Conservation (phyloP, 2,888 invertebrate genomes). For the Acleris holmiana region DNA sequence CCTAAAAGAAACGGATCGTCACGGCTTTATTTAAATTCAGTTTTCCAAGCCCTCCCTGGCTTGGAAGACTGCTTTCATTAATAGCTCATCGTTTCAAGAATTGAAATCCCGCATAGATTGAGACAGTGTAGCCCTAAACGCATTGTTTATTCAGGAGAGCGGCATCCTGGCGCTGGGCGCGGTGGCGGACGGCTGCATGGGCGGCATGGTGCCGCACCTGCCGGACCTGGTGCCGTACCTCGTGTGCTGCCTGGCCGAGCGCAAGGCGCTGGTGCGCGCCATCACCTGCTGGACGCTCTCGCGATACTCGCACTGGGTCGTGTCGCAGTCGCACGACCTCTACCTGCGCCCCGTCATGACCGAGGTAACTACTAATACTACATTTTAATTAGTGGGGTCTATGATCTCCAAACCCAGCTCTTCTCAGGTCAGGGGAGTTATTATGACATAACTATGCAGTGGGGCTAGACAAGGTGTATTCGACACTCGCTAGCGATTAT, state of each 20-base stretch:
- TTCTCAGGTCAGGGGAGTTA: too few species aligned
- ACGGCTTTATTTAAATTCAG: too few species aligned
- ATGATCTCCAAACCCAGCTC: too few species aligned
- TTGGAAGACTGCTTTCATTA: too few species aligned
- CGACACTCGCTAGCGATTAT: too few species aligned
- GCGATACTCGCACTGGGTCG: slow-evolving; percentile 99
- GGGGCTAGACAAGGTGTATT: too few species aligned
- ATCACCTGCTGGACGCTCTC: slow-evolving; percentile 99
- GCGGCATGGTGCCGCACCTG: slow-evolving; percentile 98
- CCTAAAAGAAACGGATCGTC: too few species aligned
- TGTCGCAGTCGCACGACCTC: slow-evolving; percentile 96
- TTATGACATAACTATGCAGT: too few species aligned
- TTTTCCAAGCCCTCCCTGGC: too few species aligned
- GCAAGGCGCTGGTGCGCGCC: slow-evolving; percentile 97
- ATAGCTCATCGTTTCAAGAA: neutral
- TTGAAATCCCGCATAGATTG: neutral
- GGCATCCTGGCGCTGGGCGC: slow-evolving; percentile 97
- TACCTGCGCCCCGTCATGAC: slow-evolving; percentile 98
- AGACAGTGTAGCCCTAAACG: too few species aligned
- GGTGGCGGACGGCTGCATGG: slow-evolving; percentile 96
- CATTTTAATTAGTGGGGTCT: too few species aligned
- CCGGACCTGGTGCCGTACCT: slow-evolving; percentile 98
- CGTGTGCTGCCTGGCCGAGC: slow-evolving; percentile 95
- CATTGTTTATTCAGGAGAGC: slow-evolving; percentile 85
- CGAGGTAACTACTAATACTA: slow-evolving; percentile 81